A percentile compares a stretch with the other conserved stretches of the same genome.
These are phyloP conservation scores for Pempheris klunzingeri DNA, from an alignment of 2,797 vertebrate species.

Conservation along the genomic window DNA sequence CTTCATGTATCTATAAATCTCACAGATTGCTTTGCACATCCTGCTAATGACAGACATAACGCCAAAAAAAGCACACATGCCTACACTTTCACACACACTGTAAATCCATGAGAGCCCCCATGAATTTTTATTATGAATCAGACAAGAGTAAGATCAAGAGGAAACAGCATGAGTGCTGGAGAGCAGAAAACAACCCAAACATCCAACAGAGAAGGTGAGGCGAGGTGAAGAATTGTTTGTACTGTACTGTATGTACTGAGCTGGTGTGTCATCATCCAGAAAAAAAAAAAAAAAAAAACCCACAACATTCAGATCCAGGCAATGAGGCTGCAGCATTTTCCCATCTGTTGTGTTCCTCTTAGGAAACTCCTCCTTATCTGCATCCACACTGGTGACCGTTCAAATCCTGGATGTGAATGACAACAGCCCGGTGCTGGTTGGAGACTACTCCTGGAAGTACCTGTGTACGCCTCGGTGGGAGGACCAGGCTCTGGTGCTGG, in stretches of 20 bases:
- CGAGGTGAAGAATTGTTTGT: not conserved
- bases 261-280: not conserved
- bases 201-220: not conserved
- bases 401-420: constrained; percentile 88
- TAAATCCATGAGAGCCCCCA: too few species aligned
- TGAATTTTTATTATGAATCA: too few species aligned
- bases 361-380: constrained; percentile 87
- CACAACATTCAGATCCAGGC: not conserved
- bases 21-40: not conserved
- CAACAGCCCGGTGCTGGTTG: constrained; percentile 84
- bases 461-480: constrained; percentile 90
- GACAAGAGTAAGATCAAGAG: not conserved
- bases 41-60: not conserved
- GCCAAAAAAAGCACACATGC: not conserved
- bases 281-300: too few species aligned
- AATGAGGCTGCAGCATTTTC: not conserved
- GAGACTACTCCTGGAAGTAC: constrained; percentile 86
- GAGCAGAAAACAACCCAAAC: not conserved
- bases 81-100: too few species aligned
- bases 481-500: constrained; percentile 87
- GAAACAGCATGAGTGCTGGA: not conserved
- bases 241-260: not conserved
- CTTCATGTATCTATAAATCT: not conserved
- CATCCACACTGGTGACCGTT: constrained; percentile 86
- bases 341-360: constrained; percentile 9